Base-by-base conservation (phyloP, 2,797 vertebrate genomes). In the Bovichtus diacanthus region DNA sequence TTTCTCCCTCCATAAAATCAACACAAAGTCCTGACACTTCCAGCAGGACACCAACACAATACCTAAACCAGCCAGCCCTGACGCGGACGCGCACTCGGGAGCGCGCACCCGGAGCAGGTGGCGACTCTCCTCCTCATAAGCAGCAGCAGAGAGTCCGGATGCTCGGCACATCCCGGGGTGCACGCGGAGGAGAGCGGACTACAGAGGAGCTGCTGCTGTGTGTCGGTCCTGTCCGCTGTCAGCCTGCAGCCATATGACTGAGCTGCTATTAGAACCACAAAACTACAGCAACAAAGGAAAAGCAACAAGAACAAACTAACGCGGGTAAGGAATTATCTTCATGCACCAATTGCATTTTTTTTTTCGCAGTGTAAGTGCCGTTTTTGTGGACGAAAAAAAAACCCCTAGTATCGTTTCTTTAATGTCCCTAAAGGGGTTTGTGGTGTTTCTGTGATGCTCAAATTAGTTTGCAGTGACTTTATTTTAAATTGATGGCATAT, bases 61-160 rank as follows among this genome's bases (percentile, higher is more conserved):
- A 78, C 62, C 50, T 38, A 55, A 18, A 18, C n/a, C 34, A 31
- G 55, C 10, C 34, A 47, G 9, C 19, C 39, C n/a, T 54, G 68
- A 38, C 73, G 25, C 13, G 83, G 59, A 85, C 91, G 92, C 92
- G 92, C 93, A 50, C 68, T 27, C 62, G 87, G 85, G 79, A 43
- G 87, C 89, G 92, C 90, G 93, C 90, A 43, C 78, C 10, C 56
- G 11, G 62, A 81, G 83, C 81, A 80, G 58, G 65, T 51, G 62
- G 65, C 51, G 80, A 51, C 83, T 86, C 80, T 73, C 71, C 74
- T 81, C 75, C 74, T 82, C 82, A 67, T 90, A 85, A 89, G 88
- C 84, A 78, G 81, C 73, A 77, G 81, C 68, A 86, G 81, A 38
- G 68, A 3, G 69, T 84, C 88, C 80, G 75, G 83, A 78, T 84